These are phyloP conservation scores for Andrena minutula DNA, from an alignment of 2,888 invertebrate genomes.

Conservation along the genomic window DNA sequence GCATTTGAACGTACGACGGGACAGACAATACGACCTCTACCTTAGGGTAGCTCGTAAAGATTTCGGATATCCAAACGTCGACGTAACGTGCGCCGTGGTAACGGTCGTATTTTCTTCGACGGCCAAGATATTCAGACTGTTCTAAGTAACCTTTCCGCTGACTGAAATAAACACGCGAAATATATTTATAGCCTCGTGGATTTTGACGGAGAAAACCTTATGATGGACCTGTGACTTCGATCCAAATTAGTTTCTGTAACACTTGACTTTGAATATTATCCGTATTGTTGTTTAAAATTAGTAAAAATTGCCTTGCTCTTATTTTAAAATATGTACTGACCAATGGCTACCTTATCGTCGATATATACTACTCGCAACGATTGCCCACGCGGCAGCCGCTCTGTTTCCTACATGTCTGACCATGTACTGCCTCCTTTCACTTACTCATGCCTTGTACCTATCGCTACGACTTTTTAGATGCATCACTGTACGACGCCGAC, in stretches of 20 bases:
- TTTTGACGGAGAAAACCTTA: too few relatives aligned
- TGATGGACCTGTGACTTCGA: too few relatives aligned
- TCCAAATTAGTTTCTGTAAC: too few relatives aligned
- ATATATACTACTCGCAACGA: neutral
- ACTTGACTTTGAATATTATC: neutral
- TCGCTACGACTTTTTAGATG: neutral
- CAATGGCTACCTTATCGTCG: neutral
- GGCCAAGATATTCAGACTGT: too few relatives aligned
- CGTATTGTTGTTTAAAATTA: neutral
- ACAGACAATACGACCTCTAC: conserved; percentile 9
- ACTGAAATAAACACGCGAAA: too few relatives aligned
- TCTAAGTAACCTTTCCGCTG: too few relatives aligned
- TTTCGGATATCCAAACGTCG: conserved; percentile 8
- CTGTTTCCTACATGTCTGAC: neutral
- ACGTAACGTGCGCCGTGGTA: neutral
- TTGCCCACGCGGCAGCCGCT: neutral
- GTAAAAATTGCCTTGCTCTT: too few relatives aligned
- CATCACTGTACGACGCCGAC: too few relatives aligned
- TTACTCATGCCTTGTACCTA: neutral
- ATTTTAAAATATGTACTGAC: too few relatives aligned
- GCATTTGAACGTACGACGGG: conserved; percentile 50
- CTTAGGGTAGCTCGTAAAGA: conserved; percentile 4
- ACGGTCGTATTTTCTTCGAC: conserved; percentile 12
- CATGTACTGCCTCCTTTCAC: neutral
- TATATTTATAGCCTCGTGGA: too few relatives aligned